Percentiles rank a stretch among this genome's conserved stretches.
phyloP scores from a whole-genome alignment of 2,888 invertebrate species.

The Ichneumon xanthorius region DNA sequence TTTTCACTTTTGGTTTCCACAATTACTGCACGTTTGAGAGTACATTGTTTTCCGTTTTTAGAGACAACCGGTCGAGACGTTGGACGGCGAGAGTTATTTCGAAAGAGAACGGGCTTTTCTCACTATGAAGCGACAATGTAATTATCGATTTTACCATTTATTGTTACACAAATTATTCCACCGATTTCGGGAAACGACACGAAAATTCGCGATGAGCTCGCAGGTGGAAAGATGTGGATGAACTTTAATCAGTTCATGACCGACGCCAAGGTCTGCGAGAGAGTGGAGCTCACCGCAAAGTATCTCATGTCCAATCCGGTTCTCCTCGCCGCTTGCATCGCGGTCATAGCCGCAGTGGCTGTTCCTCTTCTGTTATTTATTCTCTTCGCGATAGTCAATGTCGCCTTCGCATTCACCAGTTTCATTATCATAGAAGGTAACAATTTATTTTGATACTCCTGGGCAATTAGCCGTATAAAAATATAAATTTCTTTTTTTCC shows the following conservation, averaged over 20 bases:
- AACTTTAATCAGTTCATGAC: slow-evolving; percentile 64
- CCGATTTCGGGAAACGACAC: slow-evolving; percentile 11
- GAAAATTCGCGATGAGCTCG: slow-evolving; percentile 9
- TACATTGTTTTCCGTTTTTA: slow-evolving; percentile 15
- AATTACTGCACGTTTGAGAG: background rate
- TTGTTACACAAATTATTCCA: background rate
- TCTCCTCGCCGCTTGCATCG: slow-evolving; percentile 60
- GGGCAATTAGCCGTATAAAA: background rate
- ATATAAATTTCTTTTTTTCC: background rate
- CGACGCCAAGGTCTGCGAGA: slow-evolving; percentile 69
- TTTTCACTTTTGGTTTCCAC: background rate
- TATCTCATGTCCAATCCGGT: slow-evolving; percentile 66
- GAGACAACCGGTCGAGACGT: slow-evolving; percentile 50
- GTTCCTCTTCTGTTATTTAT: slow-evolving; percentile 68
- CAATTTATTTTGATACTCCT: background rate
- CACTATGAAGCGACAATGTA: slow-evolving; percentile 55
- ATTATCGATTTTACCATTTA: slow-evolving; percentile 3
- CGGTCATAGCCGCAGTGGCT: slow-evolving; percentile 58
- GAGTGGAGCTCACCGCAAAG: slow-evolving; percentile 54
- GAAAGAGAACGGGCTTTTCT: slow-evolving; percentile 39
- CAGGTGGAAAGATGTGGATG: slow-evolving; percentile 65
- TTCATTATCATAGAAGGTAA: slow-evolving; percentile 69
- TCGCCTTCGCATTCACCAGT: slow-evolving; percentile 68
- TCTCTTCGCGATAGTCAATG: slow-evolving; percentile 65
- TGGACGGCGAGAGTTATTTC: slow-evolving; percentile 49